Percentiles rank a stretch among this genome's conserved stretches.
phyloP scores from a whole-genome alignment of 1,140 invertebrate genomes.

The Cardiocondyla obscurior region DNA sequence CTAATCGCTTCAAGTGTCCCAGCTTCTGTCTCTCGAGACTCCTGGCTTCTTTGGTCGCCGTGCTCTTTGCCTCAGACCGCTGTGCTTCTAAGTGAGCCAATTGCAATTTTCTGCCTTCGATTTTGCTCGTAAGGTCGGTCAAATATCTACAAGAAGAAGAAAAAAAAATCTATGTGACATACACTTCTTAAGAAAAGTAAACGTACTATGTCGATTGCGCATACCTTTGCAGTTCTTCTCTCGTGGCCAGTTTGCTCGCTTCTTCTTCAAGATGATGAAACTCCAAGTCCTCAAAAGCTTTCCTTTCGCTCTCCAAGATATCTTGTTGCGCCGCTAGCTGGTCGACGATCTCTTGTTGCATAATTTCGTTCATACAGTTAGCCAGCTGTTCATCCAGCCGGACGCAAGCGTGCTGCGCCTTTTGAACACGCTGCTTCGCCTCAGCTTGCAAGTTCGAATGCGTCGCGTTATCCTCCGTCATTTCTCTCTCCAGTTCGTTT shows the following conservation, averaged over 20 bases:
- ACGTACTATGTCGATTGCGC: neutral
- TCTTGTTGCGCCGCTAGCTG: slow-evolving; percentile 85
- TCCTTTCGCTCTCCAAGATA: slow-evolving; percentile 88
- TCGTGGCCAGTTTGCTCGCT: slow-evolving; percentile 90
- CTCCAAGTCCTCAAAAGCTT: slow-evolving; percentile 96
- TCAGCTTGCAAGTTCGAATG: slow-evolving; percentile 82
- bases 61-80: slow-evolving; percentile 85
- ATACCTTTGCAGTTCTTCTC: slow-evolving; percentile 91
- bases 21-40: slow-evolving; percentile 87
- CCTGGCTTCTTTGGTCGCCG: slow-evolving; percentile 87
- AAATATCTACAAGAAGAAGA: slow-evolving; percentile 81
- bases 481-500: slow-evolving; percentile 84
- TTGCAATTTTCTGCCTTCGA: slow-evolving; percentile 86
- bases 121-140: slow-evolving; percentile 87
- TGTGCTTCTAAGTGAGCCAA: slow-evolving; percentile 88
- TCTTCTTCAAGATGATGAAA: slow-evolving; percentile 97
- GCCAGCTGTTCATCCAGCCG: slow-evolving; percentile 78
- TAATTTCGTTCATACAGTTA: slow-evolving; percentile 68
- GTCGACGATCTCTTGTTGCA: slow-evolving; percentile 73
- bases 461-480: slow-evolving; percentile 81
- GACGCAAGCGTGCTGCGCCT: slow-evolving; percentile 81
- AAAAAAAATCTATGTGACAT: neutral
- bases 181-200: neutral
- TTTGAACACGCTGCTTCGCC: slow-evolving; percentile 77
- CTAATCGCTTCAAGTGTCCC: slow-evolving; percentile 85